A percentile compares a stretch with the other conserved stretches of the same genome.
Evolutionary conservation across 2,113 vertebrate genomes (phyloP).

Genomic region (Excalfactoria chinensis): DNA sequence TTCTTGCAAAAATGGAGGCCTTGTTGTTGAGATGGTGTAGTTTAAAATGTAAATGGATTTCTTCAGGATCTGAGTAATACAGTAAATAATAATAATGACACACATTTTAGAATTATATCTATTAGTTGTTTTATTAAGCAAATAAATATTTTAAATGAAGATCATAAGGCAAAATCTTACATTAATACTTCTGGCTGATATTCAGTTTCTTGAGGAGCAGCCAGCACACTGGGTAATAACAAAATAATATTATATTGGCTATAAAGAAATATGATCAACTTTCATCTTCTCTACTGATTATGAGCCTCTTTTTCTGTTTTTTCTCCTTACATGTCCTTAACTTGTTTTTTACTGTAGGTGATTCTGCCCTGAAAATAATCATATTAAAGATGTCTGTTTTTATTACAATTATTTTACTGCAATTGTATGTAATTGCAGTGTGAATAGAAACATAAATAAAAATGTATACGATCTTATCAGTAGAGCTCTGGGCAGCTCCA

Average conservation of each 20-base stretch:
- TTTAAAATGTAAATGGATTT: neutral
- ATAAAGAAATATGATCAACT: neutral
- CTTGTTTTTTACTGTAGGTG: neutral
- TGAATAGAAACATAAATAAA: neutral
- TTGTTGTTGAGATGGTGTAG: neutral
- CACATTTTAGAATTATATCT: neutral
- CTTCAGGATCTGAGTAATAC: neutral
- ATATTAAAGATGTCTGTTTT: neutral
- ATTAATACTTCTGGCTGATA: neutral
- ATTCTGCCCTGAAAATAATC: neutral
- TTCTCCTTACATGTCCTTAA: neutral
- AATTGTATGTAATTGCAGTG: neutral
- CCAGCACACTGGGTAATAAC: neutral
- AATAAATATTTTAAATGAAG: neutral
- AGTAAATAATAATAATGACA: neutral
- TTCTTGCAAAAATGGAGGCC: neutral
- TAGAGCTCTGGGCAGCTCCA: neutral
- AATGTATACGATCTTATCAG: neutral
- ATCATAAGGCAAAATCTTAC: neutral
- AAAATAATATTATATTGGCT: neutral
- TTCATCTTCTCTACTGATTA: neutral
- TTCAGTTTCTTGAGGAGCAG: neutral
- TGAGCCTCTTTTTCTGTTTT: neutral
- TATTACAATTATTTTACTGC: neutral
- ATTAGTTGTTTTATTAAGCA: neutral